phyloP scores from a whole-genome alignment of 2,797 vertebrate species.

The Amblyopsis hoosieri region DNA sequence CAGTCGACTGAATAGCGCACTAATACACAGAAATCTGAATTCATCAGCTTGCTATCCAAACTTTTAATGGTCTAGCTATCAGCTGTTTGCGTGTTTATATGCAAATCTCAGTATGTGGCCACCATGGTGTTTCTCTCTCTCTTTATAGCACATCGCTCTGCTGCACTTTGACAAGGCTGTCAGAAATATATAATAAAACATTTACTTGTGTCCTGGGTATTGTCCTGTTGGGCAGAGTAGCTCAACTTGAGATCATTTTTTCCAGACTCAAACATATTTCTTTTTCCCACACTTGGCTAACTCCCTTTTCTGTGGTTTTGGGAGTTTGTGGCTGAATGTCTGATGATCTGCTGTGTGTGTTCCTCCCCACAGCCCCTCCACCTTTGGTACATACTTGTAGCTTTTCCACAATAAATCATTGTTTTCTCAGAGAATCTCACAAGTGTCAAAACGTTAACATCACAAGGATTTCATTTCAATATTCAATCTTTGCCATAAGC shows the following conservation, averaged over 20 bases:
- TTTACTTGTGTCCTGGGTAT: constrained; percentile 61
- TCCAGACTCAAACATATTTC: constrained; percentile 51
- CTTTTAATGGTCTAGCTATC: constrained; percentile 57
- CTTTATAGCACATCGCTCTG: neutral
- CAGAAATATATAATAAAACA: constrained; percentile 59
- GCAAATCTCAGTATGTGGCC: constrained; percentile 44
- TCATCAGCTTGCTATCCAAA: constrained; percentile 27
- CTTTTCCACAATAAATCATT: constrained; percentile 46
- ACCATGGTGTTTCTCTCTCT: constrained; percentile 38
- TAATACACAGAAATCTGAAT: constrained; percentile 2
- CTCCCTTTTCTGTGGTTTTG: constrained; percentile 70
- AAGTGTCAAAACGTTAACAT: constrained; percentile 6
- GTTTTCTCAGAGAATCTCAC: constrained; percentile 17
- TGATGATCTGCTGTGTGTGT: constrained; percentile 62
- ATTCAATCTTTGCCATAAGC: neutral
- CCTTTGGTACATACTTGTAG: constrained; percentile 25
- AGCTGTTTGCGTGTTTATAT: constrained; percentile 14
- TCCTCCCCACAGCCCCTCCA: constrained; percentile 42
- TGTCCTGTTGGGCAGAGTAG: constrained; percentile 54
- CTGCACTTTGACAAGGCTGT: constrained; percentile 41
- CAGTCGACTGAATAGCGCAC: neutral
- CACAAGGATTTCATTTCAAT: constrained; percentile 14
- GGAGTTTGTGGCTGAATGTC: constrained; percentile 55
- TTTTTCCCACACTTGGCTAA: constrained; percentile 38
- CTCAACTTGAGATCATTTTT: constrained; percentile 66